Percentiles rank a stretch among this genome's conserved stretches.
Conservation (phyloP, 2,113 vertebrate genomes). For the Hydrolagus affinis region DNA sequence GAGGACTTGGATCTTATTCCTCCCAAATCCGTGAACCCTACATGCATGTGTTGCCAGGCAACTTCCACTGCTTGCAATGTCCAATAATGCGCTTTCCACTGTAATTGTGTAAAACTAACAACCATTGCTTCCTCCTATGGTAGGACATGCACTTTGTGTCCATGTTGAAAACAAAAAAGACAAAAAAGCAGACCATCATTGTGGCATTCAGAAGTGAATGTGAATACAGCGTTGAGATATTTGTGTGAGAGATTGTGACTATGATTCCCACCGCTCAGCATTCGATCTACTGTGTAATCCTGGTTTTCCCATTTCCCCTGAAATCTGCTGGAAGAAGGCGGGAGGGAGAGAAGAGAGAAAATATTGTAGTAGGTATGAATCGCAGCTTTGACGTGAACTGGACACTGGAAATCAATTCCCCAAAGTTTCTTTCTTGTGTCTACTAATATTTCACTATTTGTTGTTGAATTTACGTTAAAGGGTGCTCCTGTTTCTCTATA, state of each 20-base stretch:
- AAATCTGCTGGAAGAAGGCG: background rate
- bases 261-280: background rate
- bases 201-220: slow-evolving; percentile 35
- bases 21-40: slow-evolving; percentile 91
- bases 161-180: slow-evolving; percentile 69
- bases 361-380: background rate
- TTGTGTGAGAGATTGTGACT: slow-evolving; percentile 20
- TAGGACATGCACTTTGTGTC: slow-evolving; percentile 81
- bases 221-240: slow-evolving; percentile 34
- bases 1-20: slow-evolving; percentile 96
- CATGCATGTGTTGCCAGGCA: slow-evolving; percentile 98
- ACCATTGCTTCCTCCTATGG: slow-evolving; percentile 97
- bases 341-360: background rate
- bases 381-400: background rate
- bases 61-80: slow-evolving; percentile 93
- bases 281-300: slow-evolving; percentile 14
- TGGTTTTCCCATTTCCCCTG: slow-evolving; percentile 34
- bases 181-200: slow-evolving; percentile 46
- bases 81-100: slow-evolving; percentile 67
- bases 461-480: background rate
- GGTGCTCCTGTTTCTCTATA: background rate
- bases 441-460: background rate
- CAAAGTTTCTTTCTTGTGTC: background rate
- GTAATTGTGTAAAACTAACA: slow-evolving; percentile 50
- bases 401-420: background rate